These are phyloP conservation scores for Eudyptes chrysolophus DNA, from an alignment of 2,113 vertebrate genomes.

Conservation along the genomic window DNA sequence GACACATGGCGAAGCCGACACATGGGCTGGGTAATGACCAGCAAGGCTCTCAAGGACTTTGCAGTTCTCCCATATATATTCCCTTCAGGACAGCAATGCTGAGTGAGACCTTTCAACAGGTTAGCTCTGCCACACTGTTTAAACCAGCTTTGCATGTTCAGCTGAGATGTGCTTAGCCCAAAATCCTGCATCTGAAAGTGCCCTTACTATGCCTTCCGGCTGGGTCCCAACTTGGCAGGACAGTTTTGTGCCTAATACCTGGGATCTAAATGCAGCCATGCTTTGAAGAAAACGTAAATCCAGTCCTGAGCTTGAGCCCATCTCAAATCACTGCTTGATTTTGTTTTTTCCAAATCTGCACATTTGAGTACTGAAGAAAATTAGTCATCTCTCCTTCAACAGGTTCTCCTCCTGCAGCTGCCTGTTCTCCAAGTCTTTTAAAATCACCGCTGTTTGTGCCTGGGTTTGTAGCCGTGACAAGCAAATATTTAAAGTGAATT, in stretches of 20 bases:
- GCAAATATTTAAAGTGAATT: conserved; percentile 14
- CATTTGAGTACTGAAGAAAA: background rate
- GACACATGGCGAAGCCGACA: background rate
- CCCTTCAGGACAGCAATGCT: background rate
- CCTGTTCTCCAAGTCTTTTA: background rate
- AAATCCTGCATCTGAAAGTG: background rate
- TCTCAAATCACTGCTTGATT: background rate
- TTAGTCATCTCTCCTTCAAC: background rate
- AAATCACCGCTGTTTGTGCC: background rate
- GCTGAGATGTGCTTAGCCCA: background rate
- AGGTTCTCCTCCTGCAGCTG: background rate
- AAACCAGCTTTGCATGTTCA: background rate
- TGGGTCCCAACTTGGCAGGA: background rate
- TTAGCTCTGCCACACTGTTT: background rate
- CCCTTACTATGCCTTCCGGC: background rate
- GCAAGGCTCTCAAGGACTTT: background rate
- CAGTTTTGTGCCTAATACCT: background rate
- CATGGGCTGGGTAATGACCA: background rate
- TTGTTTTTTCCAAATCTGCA: background rate
- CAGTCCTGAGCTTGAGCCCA: background rate
- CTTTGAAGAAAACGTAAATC: conserved; percentile 21
- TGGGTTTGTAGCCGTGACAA: background rate
- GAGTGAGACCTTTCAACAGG: conserved; percentile 44
- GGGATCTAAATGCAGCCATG: background rate
- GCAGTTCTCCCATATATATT: background rate